phyloP scores from a whole-genome alignment of 2,113 vertebrate genomes.

The Cynopterus brachyotis region DNA sequence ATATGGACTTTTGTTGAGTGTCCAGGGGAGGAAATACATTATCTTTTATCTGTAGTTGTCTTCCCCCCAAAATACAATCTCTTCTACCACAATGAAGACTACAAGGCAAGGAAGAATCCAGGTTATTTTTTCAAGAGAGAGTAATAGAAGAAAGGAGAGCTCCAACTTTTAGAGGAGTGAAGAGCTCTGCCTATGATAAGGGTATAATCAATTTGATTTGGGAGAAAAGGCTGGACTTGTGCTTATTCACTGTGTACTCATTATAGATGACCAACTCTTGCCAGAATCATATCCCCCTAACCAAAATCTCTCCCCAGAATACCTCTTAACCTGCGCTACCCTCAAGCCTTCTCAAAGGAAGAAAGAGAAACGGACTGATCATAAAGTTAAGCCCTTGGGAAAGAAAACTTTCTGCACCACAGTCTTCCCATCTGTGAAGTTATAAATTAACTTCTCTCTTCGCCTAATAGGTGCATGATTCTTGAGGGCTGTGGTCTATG shows the following conservation, averaged over 20 bases:
- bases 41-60: neutral
- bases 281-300: neutral
- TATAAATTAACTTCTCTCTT: neutral
- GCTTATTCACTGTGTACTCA: neutral
- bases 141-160: neutral
- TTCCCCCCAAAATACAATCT: neutral
- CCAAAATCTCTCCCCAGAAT: neutral
- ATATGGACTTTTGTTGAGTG: neutral
- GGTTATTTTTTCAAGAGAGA: neutral
- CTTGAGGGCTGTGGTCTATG: neutral
- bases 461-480: neutral
- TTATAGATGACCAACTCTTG: neutral
- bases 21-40: neutral
- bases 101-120: neutral
- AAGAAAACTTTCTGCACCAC: neutral
- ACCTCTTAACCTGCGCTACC: neutral
- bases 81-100: neutral
- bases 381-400: neutral
- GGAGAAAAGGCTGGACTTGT: neutral
- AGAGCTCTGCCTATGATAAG: neutral
- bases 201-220: neutral
- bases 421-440: neutral
- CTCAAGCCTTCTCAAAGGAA: neutral
- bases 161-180: neutral
- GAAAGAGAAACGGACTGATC: neutral